Percentiles rank a stretch among this genome's conserved stretches.
Evolutionary conservation across 2,113 vertebrate genomes (phyloP).

Genomic region (Takifugu bimaculatus): DNA sequence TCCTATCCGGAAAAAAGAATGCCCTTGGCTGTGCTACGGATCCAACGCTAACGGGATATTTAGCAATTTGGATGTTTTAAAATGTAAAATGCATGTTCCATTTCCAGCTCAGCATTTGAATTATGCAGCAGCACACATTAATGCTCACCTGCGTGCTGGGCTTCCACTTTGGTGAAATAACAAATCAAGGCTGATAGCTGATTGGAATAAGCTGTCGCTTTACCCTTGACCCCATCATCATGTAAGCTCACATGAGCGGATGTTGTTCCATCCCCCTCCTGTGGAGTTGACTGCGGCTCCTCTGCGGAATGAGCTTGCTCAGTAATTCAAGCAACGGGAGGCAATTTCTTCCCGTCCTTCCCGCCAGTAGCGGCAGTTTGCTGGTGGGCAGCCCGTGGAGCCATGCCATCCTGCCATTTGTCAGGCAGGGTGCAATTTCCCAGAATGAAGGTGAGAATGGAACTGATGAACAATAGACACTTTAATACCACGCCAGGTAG

Average conservation of each 20-base stretch:
- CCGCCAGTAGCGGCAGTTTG: slow-evolving; percentile 54
- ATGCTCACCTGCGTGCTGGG: slow-evolving; percentile 14
- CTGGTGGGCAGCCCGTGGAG: slow-evolving; percentile 56
- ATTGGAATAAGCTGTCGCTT: slow-evolving; percentile 50
- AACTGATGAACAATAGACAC: slow-evolving; percentile 45
- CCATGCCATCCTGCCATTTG: slow-evolving; percentile 61
- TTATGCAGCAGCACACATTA: slow-evolving; percentile 53
- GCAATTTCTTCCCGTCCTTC: slow-evolving; percentile 61
- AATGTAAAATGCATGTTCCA: slow-evolving; percentile 23
- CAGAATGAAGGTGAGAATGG: slow-evolving; percentile 44
- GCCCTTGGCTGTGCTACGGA: slow-evolving; percentile 29
- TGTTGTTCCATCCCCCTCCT: slow-evolving; percentile 45
- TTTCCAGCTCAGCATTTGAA: slow-evolving; percentile 39
- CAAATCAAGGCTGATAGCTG: slow-evolving; percentile 51
- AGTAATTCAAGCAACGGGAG: slow-evolving; percentile 64
- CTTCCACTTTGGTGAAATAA: slow-evolving; percentile 41
- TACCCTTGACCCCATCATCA: slow-evolving; percentile 62
- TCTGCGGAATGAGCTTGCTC: slow-evolving; percentile 53
- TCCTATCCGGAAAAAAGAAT: slow-evolving; percentile 47
- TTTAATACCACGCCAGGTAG: slow-evolving; percentile 43
- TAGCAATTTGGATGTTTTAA: slow-evolving; percentile 27
- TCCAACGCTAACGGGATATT: slow-evolving; percentile 32
- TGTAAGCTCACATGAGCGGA: slow-evolving; percentile 23
- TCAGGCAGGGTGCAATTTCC: slow-evolving; percentile 65
- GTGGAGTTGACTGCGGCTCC: slow-evolving; percentile 46